These are phyloP conservation scores for Bombus terrestris DNA, from an alignment of 1,140 invertebrate species.

Conservation along the genomic window DNA sequence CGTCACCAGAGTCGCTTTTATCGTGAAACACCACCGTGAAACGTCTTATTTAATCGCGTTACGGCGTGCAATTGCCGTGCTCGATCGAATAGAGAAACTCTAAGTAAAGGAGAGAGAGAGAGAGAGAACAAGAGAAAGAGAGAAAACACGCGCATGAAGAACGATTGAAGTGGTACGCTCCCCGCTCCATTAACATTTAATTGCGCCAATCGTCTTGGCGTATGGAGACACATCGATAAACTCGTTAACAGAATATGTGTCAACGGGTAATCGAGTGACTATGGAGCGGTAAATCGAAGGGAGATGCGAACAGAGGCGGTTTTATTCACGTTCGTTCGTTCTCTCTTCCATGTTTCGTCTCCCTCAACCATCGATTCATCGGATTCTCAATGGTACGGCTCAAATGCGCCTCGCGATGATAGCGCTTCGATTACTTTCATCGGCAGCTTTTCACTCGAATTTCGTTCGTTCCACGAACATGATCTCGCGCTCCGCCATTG, in stretches of 20 bases:
- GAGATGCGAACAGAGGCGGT: background rate
- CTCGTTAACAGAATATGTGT: slow-evolving; percentile 27
- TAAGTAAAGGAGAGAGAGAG: background rate
- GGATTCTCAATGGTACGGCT: background rate
- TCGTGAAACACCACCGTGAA: background rate
- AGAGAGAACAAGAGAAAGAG: too few species aligned
- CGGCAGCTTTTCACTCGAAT: background rate
- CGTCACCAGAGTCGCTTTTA: background rate
- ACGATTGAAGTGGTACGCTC: background rate
- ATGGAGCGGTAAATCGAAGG: background rate
- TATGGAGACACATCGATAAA: background rate
- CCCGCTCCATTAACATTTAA: slow-evolving; percentile 8
- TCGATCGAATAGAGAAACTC: background rate
- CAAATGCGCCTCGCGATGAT: background rate
- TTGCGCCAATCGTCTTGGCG: slow-evolving; percentile 27
- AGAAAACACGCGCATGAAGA: background rate
- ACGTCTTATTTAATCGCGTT: background rate
- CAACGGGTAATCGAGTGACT: slow-evolving; percentile 2
- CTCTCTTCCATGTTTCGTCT: background rate
- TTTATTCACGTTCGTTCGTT: background rate
- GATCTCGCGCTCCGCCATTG: background rate
- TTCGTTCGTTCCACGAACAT: slow-evolving; percentile 11
- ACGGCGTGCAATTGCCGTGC: background rate
- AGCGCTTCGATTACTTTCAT: slow-evolving; percentile 28
- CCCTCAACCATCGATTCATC: background rate